A percentile compares a stretch with the other conserved stretches of the same genome.
phyloP scores from a whole-genome alignment of 2,797 vertebrate genomes.

The Florisuga fusca region DNA sequence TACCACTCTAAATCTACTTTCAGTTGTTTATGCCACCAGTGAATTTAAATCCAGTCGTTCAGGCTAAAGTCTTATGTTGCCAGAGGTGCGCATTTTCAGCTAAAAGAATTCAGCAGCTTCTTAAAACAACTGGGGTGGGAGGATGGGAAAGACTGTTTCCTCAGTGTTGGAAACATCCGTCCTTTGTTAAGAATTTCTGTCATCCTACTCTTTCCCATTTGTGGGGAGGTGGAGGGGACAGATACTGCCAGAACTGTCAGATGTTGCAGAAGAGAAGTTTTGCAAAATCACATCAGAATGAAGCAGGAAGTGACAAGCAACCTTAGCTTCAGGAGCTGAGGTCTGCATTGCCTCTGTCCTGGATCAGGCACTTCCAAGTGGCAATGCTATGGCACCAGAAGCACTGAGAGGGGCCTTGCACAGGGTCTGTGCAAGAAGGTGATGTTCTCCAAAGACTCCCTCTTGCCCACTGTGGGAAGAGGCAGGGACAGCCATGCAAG shows the following conservation, averaged over 20 bases:
- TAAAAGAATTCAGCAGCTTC: not conserved
- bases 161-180: not conserved
- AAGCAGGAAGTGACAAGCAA: not conserved
- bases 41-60: not conserved
- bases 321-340: not conserved
- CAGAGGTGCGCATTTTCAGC: not conserved
- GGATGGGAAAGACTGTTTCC: not conserved
- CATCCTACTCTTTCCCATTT: slow-evolving; percentile 10
- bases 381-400: not conserved
- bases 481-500: not conserved
- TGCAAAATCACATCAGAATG: not conserved
- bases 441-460: not conserved
- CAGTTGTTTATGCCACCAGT: not conserved
- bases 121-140: not conserved
- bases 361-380: not conserved
- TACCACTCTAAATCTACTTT: not conserved
- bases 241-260: not conserved
- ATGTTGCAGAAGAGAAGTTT: not conserved
- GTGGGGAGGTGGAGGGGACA: not conserved
- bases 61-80: not conserved
- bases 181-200: slow-evolving; percentile 40
- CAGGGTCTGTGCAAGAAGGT: fast-evolving
- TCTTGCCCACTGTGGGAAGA: not conserved
- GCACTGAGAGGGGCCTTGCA: not conserved
- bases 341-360: not conserved